Evolutionary conservation across 2,888 invertebrate species (phyloP), one percentile per base, ranked within the genome.

Genomic region (Troglohyphantes excavatus): DNA sequence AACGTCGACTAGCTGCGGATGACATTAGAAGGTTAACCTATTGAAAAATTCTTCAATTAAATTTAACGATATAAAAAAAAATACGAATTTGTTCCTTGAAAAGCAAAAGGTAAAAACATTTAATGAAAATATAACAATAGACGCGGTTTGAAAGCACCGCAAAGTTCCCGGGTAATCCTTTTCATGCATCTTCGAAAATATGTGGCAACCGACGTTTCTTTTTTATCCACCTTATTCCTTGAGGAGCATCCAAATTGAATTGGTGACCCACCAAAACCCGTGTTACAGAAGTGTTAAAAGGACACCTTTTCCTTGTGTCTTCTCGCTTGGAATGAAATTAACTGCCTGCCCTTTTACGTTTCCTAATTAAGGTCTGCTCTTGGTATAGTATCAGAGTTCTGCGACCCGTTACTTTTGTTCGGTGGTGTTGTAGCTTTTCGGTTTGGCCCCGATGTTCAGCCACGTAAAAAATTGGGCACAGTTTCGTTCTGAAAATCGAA

Each of bases 391-490:
- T 61, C 70, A 53, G 67, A 63, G 65, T 46, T 27, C 78, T 76
- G 17, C 75, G 81, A 88, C 88, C 88, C 82, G 81, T 88, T 88
- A 65, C 73, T 23, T 78, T 75, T 39, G 53, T 53, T n/a, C 43
- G 17, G n/a, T 33, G 26, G 72, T 83, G 79, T 3, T 53, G 79
- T 7, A 65, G 39, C 23, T 63, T 27, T 82, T 82, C 70, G 27
- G 72, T 81, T 82, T 88, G 88, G 9, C 88, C 88, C 67, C 75
- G 19, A 75, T 88, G 75, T 33, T 81, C 88, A 88, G 2, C 67
- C 73, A 59, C 65, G 88, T 88, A 88, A 81, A 88, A 82, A 88
- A 68, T 88, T 81, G 82, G 82, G 82, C 82, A 88, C 65, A 59
- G 68, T 78, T 83, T 83, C 73, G 26, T 83, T 70, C 65, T 53